Evolutionary conservation across 2,888 invertebrate genomes (phyloP).

Genomic region (Amphipyra tragopoginis): DNA sequence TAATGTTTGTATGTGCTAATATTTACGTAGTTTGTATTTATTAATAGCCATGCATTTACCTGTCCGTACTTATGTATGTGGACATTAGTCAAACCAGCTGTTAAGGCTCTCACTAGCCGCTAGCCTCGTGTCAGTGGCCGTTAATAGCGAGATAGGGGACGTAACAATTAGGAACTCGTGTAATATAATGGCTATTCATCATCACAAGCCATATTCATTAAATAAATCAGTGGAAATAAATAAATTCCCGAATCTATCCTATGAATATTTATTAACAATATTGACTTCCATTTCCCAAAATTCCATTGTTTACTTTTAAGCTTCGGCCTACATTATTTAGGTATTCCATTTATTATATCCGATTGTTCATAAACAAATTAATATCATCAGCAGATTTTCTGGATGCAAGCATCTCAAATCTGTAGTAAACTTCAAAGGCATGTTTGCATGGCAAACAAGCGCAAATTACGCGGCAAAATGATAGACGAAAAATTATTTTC

Average conservation of each 20-base stretch:
- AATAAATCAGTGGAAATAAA: constrained; percentile 1
- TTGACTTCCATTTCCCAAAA: constrained; percentile 1
- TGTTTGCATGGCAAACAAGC: constrained; percentile 73
- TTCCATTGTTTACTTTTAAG: constrained; percentile 16
- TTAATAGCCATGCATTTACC: constrained; percentile 70
- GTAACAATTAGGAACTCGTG: constrained; percentile 31
- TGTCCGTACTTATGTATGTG: constrained; percentile 63
- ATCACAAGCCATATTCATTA: constrained; percentile 17
- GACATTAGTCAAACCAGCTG: constrained; percentile 70
- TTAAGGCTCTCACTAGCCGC: constrained; percentile 31
- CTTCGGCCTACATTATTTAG: constrained; percentile 2
- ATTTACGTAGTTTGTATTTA: constrained; percentile 73
- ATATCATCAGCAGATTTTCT: constrained; percentile 21
- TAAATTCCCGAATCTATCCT: not conserved
- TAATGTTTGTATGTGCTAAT: constrained; percentile 58
- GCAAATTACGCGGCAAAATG: constrained; percentile 66
- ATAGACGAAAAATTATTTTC: constrained; percentile 80
- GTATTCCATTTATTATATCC: constrained; percentile 6
- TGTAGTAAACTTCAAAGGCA: constrained; percentile 65
- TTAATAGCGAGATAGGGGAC: constrained; percentile 27
- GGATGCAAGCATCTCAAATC: constrained; percentile 39
- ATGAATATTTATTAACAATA: not conserved
- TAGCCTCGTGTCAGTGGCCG: constrained; percentile 36
- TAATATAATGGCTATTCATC: constrained; percentile 20
- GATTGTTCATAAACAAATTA: constrained; percentile 20